These are phyloP conservation scores for Drosophila ironensis DNA, from an alignment of 1,140 invertebrate species.

Conservation along the genomic window DNA sequence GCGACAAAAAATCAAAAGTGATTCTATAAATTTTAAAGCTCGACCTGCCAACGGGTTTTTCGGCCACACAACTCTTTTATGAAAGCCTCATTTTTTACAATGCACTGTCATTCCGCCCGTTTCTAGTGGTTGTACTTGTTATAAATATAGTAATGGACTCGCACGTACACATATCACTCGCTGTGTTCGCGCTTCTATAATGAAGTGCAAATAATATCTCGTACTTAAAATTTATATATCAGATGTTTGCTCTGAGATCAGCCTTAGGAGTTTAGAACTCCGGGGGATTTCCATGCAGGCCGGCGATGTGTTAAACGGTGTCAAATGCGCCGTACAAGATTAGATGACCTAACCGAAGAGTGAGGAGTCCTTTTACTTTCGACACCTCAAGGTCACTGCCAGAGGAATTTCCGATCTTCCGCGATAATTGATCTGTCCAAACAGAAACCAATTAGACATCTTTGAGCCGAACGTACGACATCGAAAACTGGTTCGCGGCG, in stretches of 20 bases:
- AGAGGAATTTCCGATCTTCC: conserved; percentile 54
- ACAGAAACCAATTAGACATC: conserved; percentile 40
- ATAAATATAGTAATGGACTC: conserved; percentile 16
- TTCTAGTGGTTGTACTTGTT: conserved; percentile 19
- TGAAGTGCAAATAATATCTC: conserved; percentile 44
- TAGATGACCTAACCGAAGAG: neutral
- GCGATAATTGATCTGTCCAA: conserved; percentile 4
- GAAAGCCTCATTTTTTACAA: neutral
- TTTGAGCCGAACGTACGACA: conserved; percentile 34
- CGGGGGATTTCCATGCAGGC: conserved; percentile 12
- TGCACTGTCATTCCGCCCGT: conserved; percentile 19
- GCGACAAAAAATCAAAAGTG: conserved; percentile 66
- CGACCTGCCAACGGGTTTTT: conserved; percentile 37
- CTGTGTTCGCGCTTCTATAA: conserved; percentile 23
- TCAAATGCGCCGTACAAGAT: neutral
- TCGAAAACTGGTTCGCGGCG: conserved; percentile 51
- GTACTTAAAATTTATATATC: conserved; percentile 6
- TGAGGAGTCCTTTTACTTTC: neutral
- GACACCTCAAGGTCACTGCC: conserved; percentile 16
- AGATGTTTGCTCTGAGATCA: conserved; percentile 66
- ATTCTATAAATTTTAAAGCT: conserved; percentile 62
- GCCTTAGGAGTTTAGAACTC: conserved; percentile 23
- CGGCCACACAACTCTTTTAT: neutral
- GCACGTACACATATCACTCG: neutral
- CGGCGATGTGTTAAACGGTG: neutral